Evolutionary conservation across 2,797 vertebrate genomes (phyloP).

Genomic region (Gymnoscopelus microlampas): DNA sequence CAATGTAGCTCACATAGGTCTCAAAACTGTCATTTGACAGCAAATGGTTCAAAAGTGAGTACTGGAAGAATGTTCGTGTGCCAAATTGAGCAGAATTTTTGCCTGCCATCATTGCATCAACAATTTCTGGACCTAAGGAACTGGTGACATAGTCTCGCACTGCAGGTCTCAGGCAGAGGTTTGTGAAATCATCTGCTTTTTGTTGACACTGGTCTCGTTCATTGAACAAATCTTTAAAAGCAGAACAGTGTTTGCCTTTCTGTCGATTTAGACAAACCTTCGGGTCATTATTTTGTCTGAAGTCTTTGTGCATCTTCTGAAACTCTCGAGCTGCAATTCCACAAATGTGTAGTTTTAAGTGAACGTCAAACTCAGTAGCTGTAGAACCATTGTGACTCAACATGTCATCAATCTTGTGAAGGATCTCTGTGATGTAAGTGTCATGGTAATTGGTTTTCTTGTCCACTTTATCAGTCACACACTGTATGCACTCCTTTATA

Average conservation of each 20-base stretch:
- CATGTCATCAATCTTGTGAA: constrained; percentile 53
- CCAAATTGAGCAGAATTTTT: constrained; percentile 42
- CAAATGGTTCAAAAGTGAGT: constrained; percentile 58
- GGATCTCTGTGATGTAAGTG: constrained; percentile 62
- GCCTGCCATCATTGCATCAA: constrained; percentile 49
- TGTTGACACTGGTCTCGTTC: constrained; percentile 66
- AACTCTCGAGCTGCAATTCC: constrained; percentile 56
- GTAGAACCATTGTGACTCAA: constrained; percentile 12
- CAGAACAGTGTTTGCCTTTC: constrained; percentile 57
- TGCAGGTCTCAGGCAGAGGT: constrained; percentile 57
- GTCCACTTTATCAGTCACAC: neutral
- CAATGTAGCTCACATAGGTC: constrained; percentile 11
- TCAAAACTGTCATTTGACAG: neutral
- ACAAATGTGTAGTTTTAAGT: constrained; percentile 72
- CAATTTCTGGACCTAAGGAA: constrained; percentile 59
- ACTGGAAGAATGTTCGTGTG: constrained; percentile 49
- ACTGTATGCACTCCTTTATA: constrained; percentile 34
- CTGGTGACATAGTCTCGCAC: constrained; percentile 45
- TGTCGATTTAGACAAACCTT: constrained; percentile 39
- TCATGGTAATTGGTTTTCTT: constrained; percentile 61
- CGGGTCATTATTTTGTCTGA: constrained; percentile 62
- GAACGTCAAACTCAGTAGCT: constrained; percentile 54
- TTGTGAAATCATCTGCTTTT: constrained; percentile 71
- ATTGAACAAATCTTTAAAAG: constrained; percentile 69
- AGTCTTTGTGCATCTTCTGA: constrained; percentile 67